phyloP scores from a whole-genome alignment of 1,140 invertebrate species.

The Zaprionus kolodkinae region DNA sequence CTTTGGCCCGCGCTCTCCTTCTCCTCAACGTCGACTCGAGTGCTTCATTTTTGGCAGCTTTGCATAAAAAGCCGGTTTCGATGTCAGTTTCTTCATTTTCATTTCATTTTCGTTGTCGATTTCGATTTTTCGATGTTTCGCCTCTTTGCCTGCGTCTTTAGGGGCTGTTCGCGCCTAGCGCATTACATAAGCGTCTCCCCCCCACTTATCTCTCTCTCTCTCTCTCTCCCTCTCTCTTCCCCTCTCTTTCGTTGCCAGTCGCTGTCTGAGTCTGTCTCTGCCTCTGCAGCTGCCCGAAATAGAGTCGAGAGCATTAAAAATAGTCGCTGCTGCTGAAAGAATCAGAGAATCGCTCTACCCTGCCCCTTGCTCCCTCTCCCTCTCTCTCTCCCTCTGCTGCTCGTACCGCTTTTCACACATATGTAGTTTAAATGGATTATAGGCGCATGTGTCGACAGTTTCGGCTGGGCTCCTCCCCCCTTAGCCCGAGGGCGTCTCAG shows the following conservation, averaged over 20 bases:
- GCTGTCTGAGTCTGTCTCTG: constrained; percentile 2
- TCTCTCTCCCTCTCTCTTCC: not conserved
- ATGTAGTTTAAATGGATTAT: constrained; percentile 74
- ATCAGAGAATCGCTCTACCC: not conserved
- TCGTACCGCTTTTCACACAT: not conserved
- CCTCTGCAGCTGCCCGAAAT: constrained; percentile 41
- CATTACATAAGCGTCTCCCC: constrained; percentile 57
- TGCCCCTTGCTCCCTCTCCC: not conserved
- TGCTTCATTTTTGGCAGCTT: constrained; percentile 68
- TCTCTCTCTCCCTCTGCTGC: no score
- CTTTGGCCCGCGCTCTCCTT: not conserved
- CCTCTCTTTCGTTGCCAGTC: not conserved
- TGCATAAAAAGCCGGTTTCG: constrained; percentile 79
- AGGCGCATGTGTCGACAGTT: constrained; percentile 46
- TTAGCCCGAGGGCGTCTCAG: constrained; percentile 47
- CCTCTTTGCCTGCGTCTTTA: constrained; percentile 39
- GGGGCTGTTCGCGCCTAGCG: constrained; percentile 68
- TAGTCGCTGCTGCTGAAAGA: constrained; percentile 30
- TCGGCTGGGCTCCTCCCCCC: constrained; percentile 11
- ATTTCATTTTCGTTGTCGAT: constrained; percentile 20
- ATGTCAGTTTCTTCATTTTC: constrained; percentile 39
- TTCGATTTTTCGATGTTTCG: constrained; percentile 39
- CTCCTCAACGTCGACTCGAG: constrained; percentile 20
- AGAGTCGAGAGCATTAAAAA: constrained; percentile 55
- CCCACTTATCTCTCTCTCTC: not conserved